Base-by-base conservation (phyloP, 1,140 invertebrate species). In the Oncopodura yosiiana region DNA sequence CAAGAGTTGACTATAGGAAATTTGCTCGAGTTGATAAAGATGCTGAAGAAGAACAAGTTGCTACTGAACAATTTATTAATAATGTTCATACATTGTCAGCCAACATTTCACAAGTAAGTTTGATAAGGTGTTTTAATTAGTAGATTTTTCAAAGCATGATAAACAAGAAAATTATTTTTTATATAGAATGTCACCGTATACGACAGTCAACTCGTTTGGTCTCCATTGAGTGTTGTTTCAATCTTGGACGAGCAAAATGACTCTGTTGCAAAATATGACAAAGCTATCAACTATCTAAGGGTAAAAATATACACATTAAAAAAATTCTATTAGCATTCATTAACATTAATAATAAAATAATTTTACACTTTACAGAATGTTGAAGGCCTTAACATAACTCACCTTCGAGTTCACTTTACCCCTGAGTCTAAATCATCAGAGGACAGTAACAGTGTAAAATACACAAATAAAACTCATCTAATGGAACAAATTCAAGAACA, bases 151-250 rank as follows among this genome's bases (percentile, higher is more conserved):
- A 34, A 19, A 2, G 41, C 23, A 42, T 29, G 42, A 2, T 30
- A 2, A 11, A 34, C 18, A n/a, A 8, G 5, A 32, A 6, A 19
- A 23, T 16, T 29, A 16, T 36, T 12, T 36, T 37, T 19, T 23
- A 14, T 21, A 29, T 36, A 57, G 55, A 41, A 52, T 30, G 50
- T 46, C n/a, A 51, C 48, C 1, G 53, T 61, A n/a, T 42, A 53
- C 27, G 59, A 51, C n/a, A 44, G 37, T 27, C 52, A 51, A 37
- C 58, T 63, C 12, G 56, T 63, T 3, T 63, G 62, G 62, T 56
- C 53, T 11, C 62, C 62, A 2, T 63, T 41, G 52, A 58, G 49
- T 36, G 62, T 60, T 1, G 62, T 60, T 21, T 8, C 38, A 19
- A 21, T 18, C 14, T 14, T 46, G 26, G 43, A 32, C 16, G 42